Percentiles rank a stretch among this genome's conserved stretches.
Conservation (phyloP, 2,113 vertebrate species). For the Pogonocichla stellata region DNA sequence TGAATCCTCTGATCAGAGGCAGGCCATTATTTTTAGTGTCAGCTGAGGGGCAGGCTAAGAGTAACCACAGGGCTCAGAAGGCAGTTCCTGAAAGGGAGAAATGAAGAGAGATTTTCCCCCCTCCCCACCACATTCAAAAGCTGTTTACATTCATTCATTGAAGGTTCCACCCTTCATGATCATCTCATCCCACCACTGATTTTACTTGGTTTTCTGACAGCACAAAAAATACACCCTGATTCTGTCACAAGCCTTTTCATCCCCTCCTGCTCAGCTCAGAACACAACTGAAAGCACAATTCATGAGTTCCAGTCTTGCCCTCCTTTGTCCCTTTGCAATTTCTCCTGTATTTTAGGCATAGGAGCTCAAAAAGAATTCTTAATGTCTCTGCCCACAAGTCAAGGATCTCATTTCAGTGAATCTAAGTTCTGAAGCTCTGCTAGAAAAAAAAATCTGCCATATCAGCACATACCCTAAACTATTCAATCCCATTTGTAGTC, state of each 20-base stretch:
- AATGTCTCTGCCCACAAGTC: not conserved
- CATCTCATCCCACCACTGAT: not conserved
- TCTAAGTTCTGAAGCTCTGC: not conserved
- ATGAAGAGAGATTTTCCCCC: not conserved
- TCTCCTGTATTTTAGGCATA: not conserved
- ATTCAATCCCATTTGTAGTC: not conserved
- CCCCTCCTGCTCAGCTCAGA: not conserved
- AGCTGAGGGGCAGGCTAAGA: not conserved
- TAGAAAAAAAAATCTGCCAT: not conserved
- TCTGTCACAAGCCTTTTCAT: not conserved
- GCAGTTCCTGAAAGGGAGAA: not conserved
- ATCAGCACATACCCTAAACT: not conserved
- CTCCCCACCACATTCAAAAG: not conserved
- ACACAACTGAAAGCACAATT: not conserved
- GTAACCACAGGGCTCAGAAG: not conserved
- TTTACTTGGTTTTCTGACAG: not conserved
- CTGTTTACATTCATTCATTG: not conserved
- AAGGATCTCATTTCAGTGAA: not conserved
- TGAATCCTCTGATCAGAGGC: constrained; percentile 26
- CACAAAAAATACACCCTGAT: not conserved
- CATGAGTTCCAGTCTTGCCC: not conserved
- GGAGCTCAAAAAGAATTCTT: not conserved
- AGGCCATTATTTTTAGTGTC: not conserved
- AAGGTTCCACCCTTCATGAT: not conserved
- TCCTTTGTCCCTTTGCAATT: not conserved